A percentile compares a stretch with the other conserved stretches of the same genome.
Conservation (phyloP, 2,113 vertebrate genomes). For the Chamaea fasciata region DNA sequence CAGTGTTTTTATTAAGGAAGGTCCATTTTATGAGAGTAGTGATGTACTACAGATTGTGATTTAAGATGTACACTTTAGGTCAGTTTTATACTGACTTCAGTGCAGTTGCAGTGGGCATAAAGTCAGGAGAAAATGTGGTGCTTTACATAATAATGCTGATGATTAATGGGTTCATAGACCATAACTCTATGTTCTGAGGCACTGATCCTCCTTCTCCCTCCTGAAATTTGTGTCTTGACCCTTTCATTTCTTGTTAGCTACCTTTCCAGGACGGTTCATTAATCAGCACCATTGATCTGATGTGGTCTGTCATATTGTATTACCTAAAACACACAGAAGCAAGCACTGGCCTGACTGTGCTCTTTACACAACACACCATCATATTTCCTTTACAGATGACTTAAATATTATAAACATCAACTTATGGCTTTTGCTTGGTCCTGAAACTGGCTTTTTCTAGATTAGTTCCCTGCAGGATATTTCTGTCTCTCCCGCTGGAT, state of each 20-base stretch:
- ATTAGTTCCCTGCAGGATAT: neutral
- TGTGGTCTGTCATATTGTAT: conserved; percentile 22
- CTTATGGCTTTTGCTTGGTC: neutral
- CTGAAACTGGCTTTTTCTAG: neutral
- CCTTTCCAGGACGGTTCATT: conserved; percentile 40
- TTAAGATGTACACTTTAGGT: conserved; percentile 23
- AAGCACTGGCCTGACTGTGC: neutral
- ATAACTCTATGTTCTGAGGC: conserved; percentile 30
- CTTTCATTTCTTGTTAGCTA: conserved; percentile 46
- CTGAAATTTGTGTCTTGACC: conserved; percentile 49
- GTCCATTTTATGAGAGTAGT: neutral
- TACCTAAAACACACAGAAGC: conserved; percentile 40
- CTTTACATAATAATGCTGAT: conserved; percentile 46
- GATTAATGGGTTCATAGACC: conserved; percentile 24
- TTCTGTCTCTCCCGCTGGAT: neutral
- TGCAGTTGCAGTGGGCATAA: conserved; percentile 23
- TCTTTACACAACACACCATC: neutral
- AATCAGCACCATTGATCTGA: conserved; percentile 59
- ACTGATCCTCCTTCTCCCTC: conserved; percentile 30
- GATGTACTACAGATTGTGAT: conserved; percentile 27
- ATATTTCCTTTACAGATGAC: conserved; percentile 20
- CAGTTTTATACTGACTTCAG: conserved; percentile 14
- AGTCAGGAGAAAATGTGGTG: conserved; percentile 30
- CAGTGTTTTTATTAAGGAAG: conserved; percentile 32
- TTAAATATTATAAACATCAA: conserved; percentile 11